A percentile compares a stretch with the other conserved stretches of the same genome.
phyloP scores from a whole-genome alignment of 2,888 invertebrate species.

The Salticus scenicus region DNA sequence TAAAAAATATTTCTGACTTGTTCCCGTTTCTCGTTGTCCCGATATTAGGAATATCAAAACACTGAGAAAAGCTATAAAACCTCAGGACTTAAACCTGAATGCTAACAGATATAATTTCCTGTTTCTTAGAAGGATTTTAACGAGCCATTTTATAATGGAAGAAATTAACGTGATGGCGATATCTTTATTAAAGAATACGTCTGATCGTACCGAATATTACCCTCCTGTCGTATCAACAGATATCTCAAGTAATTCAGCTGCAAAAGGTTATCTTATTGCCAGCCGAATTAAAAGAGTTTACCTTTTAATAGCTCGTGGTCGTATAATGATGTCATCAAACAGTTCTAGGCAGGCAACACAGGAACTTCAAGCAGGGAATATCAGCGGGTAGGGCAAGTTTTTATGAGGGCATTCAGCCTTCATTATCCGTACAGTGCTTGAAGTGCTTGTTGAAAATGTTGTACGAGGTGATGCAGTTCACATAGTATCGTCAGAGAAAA shows the following conservation, averaged over 20 bases:
- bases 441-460: not conserved
- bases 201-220: conserved; percentile 7
- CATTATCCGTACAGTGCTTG: conserved; percentile 24
- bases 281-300: conserved; percentile 45
- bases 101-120: conserved; percentile 2
- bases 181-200: conserved; percentile 13
- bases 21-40: too few relatives aligned
- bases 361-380: conserved; percentile 51
- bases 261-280: conserved; percentile 18
- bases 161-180: conserved; percentile 1
- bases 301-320: conserved; percentile 48
- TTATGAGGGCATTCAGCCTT: conserved; percentile 39
- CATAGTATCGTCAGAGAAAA: too few relatives aligned
- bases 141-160: conserved; percentile 25
- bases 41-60: too few relatives aligned
- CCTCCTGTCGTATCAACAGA: conserved; percentile 10
- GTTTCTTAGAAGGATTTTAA: not conserved
- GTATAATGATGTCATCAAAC: conserved; percentile 58
- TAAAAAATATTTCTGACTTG: too few relatives aligned
- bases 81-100: too few relatives aligned
- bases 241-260: not conserved
- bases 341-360: conserved; percentile 39
- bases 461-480: not conserved
- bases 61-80: too few relatives aligned
- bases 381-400: conserved; percentile 42